Evolutionary conservation across 2,113 vertebrate genomes (phyloP).

Genomic region (Gallinago undulata): DNA sequence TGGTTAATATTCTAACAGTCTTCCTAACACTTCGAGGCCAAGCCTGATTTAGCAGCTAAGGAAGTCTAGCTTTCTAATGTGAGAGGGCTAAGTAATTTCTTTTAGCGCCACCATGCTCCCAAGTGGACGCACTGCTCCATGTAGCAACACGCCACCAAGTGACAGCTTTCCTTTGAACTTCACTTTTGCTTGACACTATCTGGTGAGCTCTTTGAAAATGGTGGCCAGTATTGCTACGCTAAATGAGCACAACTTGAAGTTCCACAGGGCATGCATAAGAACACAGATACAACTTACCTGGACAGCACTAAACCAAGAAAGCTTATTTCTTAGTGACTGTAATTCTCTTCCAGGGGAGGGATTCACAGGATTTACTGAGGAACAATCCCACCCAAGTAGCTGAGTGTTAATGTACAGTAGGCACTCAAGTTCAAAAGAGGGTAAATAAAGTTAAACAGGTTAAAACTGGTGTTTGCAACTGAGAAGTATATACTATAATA

Average conservation of each 20-base stretch:
- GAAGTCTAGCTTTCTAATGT: no score
- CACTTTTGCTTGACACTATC: not conserved
- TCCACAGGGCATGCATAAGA: not conserved
- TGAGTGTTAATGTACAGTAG: not conserved
- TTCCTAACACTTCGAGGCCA: not conserved
- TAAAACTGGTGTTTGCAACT: not conserved
- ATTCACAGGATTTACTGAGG: not conserved
- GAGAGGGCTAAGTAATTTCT: not conserved
- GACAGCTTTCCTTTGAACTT: not conserved
- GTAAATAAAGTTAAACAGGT: not conserved
- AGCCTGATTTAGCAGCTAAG: not conserved
- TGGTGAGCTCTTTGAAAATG: not conserved
- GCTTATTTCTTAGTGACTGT: not conserved
- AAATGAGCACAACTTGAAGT: not conserved
- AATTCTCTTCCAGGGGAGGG: not conserved
- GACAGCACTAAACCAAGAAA: not conserved
- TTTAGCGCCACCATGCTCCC: not conserved
- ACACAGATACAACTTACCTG: not conserved
- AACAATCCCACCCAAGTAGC: not conserved
- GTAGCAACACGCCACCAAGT: not conserved
- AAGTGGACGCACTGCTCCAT: not conserved
- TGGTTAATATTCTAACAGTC: not conserved
- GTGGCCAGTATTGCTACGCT: not conserved
- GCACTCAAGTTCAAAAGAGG: not conserved
- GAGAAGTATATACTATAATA: not conserved